Percentiles rank a stretch among this genome's conserved stretches.
These are phyloP conservation scores for Peromyscus aztecus DNA, from an alignment of 2,797 vertebrate species.

Conservation along the genomic window DNA sequence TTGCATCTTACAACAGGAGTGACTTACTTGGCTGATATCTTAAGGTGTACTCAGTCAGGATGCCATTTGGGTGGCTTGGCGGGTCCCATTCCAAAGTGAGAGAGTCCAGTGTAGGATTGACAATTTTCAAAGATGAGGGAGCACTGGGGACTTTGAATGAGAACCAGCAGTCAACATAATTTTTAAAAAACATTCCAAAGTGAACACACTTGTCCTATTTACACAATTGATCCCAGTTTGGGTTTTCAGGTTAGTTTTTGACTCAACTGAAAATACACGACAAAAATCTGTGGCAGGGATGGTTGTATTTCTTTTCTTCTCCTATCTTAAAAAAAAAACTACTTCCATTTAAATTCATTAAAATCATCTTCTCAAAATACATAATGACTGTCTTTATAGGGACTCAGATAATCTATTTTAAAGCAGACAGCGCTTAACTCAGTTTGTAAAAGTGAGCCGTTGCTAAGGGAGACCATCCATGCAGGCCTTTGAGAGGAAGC, in stretches of 20 bases:
- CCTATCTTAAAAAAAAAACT: neutral
- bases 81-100: slow-evolving; percentile 96
- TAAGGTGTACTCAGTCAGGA: slow-evolving; percentile 94
- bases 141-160: slow-evolving; percentile 92
- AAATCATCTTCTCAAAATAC: slow-evolving; percentile 61
- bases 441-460: neutral
- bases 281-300: neutral
- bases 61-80: slow-evolving; percentile 94
- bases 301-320: neutral
- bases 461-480: slow-evolving; percentile 1
- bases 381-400: neutral
- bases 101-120: slow-evolving; percentile 92
- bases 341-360: slow-evolving; percentile 53
- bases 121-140: slow-evolving; percentile 92
- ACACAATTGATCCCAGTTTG: neutral
- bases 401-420: neutral
- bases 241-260: neutral
- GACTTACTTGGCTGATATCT: slow-evolving; percentile 97
- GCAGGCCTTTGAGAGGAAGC: neutral
- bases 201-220: neutral
- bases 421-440: neutral
- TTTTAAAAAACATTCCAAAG: neutral
- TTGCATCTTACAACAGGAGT: neutral
- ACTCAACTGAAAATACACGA: slow-evolving; percentile 10
- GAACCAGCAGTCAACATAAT: slow-evolving; percentile 68